These are phyloP conservation scores for Nibea coibor DNA, from an alignment of 2,113 vertebrate genomes.

Conservation along the genomic window DNA sequence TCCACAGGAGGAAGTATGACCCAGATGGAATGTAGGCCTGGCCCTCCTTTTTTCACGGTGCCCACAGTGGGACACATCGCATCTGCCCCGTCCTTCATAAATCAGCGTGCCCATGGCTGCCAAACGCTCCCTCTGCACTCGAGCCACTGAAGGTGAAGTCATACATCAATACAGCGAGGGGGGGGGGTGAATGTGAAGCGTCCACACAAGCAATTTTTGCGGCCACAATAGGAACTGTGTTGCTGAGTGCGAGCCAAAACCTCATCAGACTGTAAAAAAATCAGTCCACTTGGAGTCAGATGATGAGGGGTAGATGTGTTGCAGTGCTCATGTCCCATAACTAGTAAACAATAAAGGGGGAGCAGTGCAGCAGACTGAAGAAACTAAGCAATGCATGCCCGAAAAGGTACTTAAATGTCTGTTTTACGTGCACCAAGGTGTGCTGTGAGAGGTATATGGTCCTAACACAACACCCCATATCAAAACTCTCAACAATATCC, in stretches of 20 bases:
- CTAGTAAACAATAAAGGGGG: conserved; percentile 26
- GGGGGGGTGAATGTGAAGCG: conserved; percentile 12
- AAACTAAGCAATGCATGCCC: too few species aligned
- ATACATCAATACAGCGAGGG: conserved; percentile 60
- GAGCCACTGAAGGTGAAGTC: conserved; percentile 59
- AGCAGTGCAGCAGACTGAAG: background rate
- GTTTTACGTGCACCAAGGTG: background rate
- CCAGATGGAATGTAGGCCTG: conserved; percentile 67
- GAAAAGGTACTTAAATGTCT: background rate
- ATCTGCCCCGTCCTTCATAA: conserved; percentile 65
- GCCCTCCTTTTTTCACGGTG: conserved; percentile 19
- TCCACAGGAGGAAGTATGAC: conserved; percentile 60
- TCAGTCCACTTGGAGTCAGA: conserved; percentile 18
- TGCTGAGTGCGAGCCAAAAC: conserved; percentile 17
- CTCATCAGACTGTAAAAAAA: conserved; percentile 21
- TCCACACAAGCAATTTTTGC: conserved; percentile 26
- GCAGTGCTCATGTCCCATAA: conserved; percentile 23
- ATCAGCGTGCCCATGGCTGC: conserved; percentile 56
- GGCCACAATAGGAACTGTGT: conserved; percentile 32
- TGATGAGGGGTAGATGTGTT: conserved; percentile 16
- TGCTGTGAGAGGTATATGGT: background rate
- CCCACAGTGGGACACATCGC: conserved; percentile 49
- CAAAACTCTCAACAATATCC: conserved; percentile 4
- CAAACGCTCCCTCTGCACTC: conserved; percentile 35
- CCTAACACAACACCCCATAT: background rate